Base-by-base conservation (phyloP, 2,888 invertebrate genomes). In the Pyrochroa serraticornis region DNA sequence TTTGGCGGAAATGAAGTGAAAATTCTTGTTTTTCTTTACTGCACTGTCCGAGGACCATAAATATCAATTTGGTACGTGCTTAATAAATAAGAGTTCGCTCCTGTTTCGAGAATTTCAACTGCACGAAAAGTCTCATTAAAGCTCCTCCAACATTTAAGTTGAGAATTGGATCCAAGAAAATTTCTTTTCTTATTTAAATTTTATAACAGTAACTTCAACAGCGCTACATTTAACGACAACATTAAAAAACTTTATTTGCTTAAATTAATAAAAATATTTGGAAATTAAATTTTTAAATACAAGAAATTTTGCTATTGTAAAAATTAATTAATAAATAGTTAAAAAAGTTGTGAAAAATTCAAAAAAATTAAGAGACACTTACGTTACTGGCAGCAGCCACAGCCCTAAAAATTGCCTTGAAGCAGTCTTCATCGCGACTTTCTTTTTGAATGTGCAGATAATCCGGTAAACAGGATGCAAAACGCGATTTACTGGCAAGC, bases 11-110 rank as follows among this genome's bases (percentile, higher is more conserved):
- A 43, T 44, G 48, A 53, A 59, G 59, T 59, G 55, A 50, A 55
- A 59, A 59, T 41, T 55, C 59, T 49, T 55, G 59, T 59, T 46
- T 30, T 41, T 50, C 39, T 44, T 54, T 33, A 7, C 44, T 10
- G 49, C 55, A 10, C 46, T 45, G 46, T 41, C 59, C 55, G 34
- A 50, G 9, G 37, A 43, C 55, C n/a, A 54, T 59, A 59, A 59
- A 59, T 59, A 49, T 46, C 59, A 22, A 59, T 59, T 59, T 59
- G 41, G 22, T 35, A 14, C n/a, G 32, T 7, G 12, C 31, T 45
- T 33, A 45, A 33, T 33, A 45, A 45, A 45, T 45, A 45, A 45
- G 34, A n/a, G 9, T 7, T 10, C 45, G 13, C 9, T 33, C 12
- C 31, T 7, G 33, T 6, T 6, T 7, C 7, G 7, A 33, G 33